A percentile compares a stretch with the other conserved stretches of the same genome.
Evolutionary conservation across 2,113 vertebrate species (phyloP).

Genomic region (Oncorhynchus kisutch): DNA sequence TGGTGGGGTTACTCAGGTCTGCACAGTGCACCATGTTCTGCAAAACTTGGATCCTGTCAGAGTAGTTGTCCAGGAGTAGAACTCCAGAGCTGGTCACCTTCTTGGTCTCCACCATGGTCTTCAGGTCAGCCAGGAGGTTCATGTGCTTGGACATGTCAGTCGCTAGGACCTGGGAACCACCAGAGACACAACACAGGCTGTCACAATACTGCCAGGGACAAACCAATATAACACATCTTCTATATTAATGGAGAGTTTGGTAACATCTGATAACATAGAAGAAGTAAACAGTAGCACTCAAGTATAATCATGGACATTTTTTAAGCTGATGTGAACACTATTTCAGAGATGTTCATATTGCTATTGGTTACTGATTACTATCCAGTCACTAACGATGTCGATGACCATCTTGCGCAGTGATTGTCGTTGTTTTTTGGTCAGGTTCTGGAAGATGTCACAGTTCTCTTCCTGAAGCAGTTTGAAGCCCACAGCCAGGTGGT

Average conservation of each 20-base stretch:
- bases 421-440: slow-evolving; percentile 98
- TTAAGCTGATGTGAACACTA: too few relatives aligned
- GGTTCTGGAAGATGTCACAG: slow-evolving; percentile 99
- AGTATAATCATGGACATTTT: too few relatives aligned
- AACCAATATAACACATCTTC: neutral
- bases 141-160: slow-evolving; percentile 99
- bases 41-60: slow-evolving; percentile 99
- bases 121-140: slow-evolving; percentile 96
- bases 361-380: neutral
- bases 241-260: too few relatives aligned
- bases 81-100: slow-evolving; percentile 99
- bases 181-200: slow-evolving; percentile 5
- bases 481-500: slow-evolving; percentile 97
- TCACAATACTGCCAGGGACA: neutral
- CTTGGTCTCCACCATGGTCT: slow-evolving; percentile 99
- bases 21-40: slow-evolving; percentile 99
- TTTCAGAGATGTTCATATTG: too few relatives aligned
- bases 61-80: slow-evolving; percentile 95
- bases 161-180: slow-evolving; percentile 84
- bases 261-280: too few relatives aligned
- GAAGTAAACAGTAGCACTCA: too few relatives aligned
- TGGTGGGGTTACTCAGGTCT: slow-evolving; percentile 97
- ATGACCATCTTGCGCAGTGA: slow-evolving; percentile 99
- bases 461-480: slow-evolving; percentile 99
- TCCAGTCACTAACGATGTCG: slow-evolving; percentile 89